Evolutionary conservation across 2,888 invertebrate genomes (phyloP).

Genomic region (Trichacis sp.): DNA sequence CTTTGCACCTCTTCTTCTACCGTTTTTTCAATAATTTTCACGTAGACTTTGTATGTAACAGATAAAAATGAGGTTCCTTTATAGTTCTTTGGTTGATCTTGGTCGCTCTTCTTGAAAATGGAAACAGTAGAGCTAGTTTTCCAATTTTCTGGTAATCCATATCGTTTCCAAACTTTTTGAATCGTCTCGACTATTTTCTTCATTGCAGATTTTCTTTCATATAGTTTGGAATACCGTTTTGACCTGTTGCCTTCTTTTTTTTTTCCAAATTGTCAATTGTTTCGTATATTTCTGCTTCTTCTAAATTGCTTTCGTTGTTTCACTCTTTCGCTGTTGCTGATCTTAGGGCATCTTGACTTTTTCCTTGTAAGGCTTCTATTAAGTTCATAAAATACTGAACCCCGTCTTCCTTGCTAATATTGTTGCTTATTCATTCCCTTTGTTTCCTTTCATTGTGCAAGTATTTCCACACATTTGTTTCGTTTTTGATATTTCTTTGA

Average conservation of each 20-base stretch:
- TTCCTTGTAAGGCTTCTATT: slow-evolving; percentile 10
- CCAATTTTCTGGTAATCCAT: slow-evolving; percentile 37
- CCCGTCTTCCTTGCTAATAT: slow-evolving; percentile 2
- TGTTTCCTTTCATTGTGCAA: slow-evolving; percentile 6
- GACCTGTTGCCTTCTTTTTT: slow-evolving; percentile 23
- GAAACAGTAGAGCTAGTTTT: slow-evolving; percentile 30
- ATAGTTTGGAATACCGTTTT: slow-evolving; percentile 22
- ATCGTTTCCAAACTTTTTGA: slow-evolving; percentile 21
- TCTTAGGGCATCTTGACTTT: neutral
- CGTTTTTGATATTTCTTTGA: neutral
- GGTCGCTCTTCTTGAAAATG: slow-evolving; percentile 36
- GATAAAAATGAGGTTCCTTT: slow-evolving; percentile 40
- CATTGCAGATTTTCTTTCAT: slow-evolving; percentile 6
- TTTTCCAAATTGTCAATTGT: slow-evolving; percentile 13
- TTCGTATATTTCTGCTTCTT: slow-evolving; percentile 3
- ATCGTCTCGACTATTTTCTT: neutral
- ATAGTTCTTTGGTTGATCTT: slow-evolving; percentile 27
- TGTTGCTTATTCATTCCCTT: neutral
- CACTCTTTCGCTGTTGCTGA: neutral
- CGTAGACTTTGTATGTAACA: slow-evolving; percentile 41
- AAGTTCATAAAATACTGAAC: slow-evolving; percentile 12
- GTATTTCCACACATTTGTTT: slow-evolving; percentile 1
- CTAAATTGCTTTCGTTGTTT: neutral
- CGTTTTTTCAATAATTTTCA: slow-evolving; percentile 30
- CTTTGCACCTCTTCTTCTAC: slow-evolving; percentile 29